Evolutionary conservation across 2,113 vertebrate genomes (phyloP).

Genomic region (Hemiprocne comata): DNA sequence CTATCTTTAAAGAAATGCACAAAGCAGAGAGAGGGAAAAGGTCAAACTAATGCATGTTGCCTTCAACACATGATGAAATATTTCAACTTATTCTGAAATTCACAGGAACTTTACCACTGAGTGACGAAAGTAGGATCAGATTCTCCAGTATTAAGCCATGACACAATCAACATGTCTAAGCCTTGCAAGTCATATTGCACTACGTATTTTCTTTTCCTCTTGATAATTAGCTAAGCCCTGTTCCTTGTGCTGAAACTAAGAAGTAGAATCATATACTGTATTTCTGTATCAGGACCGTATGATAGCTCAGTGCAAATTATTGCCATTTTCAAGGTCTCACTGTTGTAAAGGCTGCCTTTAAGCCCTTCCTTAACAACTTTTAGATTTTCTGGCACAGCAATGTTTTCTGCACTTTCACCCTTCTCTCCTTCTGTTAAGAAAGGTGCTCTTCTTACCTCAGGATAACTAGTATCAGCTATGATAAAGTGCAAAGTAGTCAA

Average conservation of each 20-base stretch:
- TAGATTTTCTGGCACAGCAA: not conserved
- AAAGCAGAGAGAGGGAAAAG: not conserved
- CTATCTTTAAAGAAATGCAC: too few species aligned
- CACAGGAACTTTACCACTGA: not conserved
- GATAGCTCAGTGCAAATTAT: not conserved
- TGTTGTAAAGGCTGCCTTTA: not conserved
- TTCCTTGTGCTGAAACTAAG: not conserved
- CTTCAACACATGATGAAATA: not conserved
- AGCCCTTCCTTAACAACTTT: not conserved
- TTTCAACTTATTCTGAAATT: not conserved
- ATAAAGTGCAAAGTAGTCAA: not conserved
- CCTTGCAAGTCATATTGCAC: not conserved
- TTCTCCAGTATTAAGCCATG: not conserved
- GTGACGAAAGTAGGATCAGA: not conserved
- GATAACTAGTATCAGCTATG: not conserved
- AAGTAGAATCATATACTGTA: not conserved
- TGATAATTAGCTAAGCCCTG: not conserved
- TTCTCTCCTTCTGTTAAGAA: not conserved
- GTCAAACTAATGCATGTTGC: not conserved
- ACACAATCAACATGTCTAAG: not conserved
- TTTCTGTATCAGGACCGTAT: not conserved
- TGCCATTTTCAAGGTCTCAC: not conserved
- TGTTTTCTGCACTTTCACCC: slow-evolving; percentile 7
- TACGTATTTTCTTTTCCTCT: not conserved
- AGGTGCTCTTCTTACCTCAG: not conserved